Evolutionary conservation across 2,113 vertebrate genomes (phyloP), one percentile per base, ranked within the genome.

Genomic region (Craseonycteris thonglongyai): DNA sequence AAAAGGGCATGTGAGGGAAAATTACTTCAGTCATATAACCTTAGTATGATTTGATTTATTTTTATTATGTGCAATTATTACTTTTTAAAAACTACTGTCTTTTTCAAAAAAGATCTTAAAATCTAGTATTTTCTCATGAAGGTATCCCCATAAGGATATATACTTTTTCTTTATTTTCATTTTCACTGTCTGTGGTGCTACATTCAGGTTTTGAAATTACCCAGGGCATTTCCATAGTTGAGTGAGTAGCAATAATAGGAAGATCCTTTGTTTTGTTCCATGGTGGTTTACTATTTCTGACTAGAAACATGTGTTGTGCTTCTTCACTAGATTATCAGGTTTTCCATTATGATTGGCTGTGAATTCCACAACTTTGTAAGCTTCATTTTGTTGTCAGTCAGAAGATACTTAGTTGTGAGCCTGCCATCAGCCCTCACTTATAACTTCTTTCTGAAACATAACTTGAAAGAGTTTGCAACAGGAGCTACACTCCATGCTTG

Each of bases 351-450:
- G 79, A 90, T 75, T 93, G 90, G 24, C 28, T 88, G 88, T 81
- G 54, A 42, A 71, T 94, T 79, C 94, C 75, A 61, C 68, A 95
- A 33, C 42, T 51, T 85, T 24, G 68, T 66, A 42, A 16, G 38
- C 54, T 94, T 96, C 63, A 72, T 93, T 90, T 93, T 94, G 40
- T 84, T 87, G 76, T 87, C 85, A 94, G 40, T 75, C 63, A 61
- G 19, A 54, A 88, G 74, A 88, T 87, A 54, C 21, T 84, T 92
- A 88, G 40, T 58, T 63, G 6, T 74, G 21, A 97, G 42, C 13
- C 33, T 69, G 72, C 79, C 40, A 26, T 38, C 24, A 51, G n/a
- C 56, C 28, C 94, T 91, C 28, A 42, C 38, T 66, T 90, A 40
- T 88, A 76, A 58, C 30, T 84, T 94, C 6, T 79, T 87, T 94